phyloP scores from a whole-genome alignment of 2,113 vertebrate genomes.

The Archocentrus centrarchus region DNA sequence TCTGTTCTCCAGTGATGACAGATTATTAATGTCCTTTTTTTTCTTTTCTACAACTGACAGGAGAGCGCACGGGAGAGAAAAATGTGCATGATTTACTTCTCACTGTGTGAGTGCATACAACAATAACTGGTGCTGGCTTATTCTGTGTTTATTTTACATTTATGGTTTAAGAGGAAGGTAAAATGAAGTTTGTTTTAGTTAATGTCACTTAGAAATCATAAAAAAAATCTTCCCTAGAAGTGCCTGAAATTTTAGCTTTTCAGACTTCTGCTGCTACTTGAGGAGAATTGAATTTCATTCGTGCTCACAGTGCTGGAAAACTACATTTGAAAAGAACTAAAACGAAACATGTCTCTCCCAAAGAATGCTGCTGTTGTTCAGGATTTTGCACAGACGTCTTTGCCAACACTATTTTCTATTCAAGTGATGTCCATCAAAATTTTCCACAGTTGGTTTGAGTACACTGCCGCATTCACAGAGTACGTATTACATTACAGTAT shows the following conservation, averaged over 20 bases:
- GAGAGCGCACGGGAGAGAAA: constrained; percentile 6
- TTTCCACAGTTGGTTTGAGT: neutral
- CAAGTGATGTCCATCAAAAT: neutral
- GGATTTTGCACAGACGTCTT: neutral
- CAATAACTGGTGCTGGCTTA: constrained; percentile 18
- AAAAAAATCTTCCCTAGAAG: neutral
- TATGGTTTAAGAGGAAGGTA: neutral
- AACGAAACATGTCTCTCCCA: no score
- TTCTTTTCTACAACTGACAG: neutral
- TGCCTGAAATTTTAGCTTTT: neutral
- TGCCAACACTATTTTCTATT: neutral
- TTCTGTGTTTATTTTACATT: neutral
- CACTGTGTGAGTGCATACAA: constrained; percentile 30
- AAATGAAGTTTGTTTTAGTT: neutral
- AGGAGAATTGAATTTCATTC: neutral
- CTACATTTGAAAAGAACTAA: neutral
- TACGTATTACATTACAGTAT: neutral
- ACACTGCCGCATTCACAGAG: neutral
- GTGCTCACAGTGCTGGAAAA: neutral
- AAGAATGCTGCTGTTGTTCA: no score
- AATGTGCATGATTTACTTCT: constrained; percentile 18
- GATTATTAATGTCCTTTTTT: neutral
- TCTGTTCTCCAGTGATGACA: constrained; percentile 36
- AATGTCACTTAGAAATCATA: neutral
- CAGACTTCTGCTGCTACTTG: neutral